phyloP scores from a whole-genome alignment of 2,113 vertebrate species.

The Dipodomys spectabilis region DNA sequence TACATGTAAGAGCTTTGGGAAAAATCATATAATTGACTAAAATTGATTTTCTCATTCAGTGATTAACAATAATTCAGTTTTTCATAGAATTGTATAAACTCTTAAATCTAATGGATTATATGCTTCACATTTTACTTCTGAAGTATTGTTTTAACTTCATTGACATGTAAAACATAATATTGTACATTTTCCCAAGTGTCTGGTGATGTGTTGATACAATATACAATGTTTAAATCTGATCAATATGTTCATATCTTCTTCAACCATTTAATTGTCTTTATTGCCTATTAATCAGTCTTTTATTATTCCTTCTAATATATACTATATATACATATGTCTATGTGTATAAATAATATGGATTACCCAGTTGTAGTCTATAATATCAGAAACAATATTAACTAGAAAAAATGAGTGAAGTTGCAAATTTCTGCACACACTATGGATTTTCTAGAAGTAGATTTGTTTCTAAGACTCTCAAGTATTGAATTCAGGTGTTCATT shows the following conservation, averaged over 20 bases:
- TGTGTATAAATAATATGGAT: not conserved
- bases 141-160: not conserved
- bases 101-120: not conserved
- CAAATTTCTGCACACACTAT: not conserved
- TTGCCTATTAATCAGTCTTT: not conserved
- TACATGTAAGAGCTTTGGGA: not conserved
- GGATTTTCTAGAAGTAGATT: not conserved
- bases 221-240: not conserved
- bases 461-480: conserved; percentile 8
- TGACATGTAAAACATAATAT: not conserved
- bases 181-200: not conserved
- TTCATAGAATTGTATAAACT: not conserved
- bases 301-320: too few species aligned
- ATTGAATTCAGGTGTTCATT: not conserved
- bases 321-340: too few species aligned
- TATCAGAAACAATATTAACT: not conserved
- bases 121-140: not conserved
- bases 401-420: not conserved
- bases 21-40: not conserved
- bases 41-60: conserved; percentile 33
- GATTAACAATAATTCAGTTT: not conserved
- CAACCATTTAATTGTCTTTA: not conserved
- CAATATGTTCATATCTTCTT: not conserved
- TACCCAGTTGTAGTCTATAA: not conserved
- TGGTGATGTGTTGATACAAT: not conserved